Base-by-base conservation (phyloP, 2,113 vertebrate genomes). In the Oncorhynchus tshawytscha region DNA sequence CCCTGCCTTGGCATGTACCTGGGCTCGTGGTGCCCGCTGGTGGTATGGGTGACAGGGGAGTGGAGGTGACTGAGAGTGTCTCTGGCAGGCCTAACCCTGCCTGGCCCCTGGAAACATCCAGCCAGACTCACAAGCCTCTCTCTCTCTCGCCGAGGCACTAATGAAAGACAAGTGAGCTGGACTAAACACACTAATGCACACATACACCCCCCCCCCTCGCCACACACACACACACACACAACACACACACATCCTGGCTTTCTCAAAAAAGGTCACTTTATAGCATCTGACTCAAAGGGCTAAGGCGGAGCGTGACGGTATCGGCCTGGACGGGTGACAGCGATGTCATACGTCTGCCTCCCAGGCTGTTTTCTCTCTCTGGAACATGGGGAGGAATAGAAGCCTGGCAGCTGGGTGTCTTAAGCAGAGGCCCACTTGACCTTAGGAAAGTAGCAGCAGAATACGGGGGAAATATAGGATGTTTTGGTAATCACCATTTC, bases 241-340 rank as follows among this genome's bases (percentile, higher is more conserved):
- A 65, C 78, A 84, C 34, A 80, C 78, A 12, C 74, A 83, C 79
- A 45, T 69, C 62, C 62, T 85, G 72, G 77, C 92, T 93, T 91
- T 87, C 91, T 92, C 90, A 85, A 85, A 90, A 95, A 95, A 96
- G 94, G 94, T 94, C 94, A 95, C 89, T 92, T 94, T 94, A 95
- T 94, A 91, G 88, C 86, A 91, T 93, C 86, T 94, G 92, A 95
- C 93, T 93, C 91, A 92, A 92, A 94, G 93, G 94, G 90, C 94
- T 89, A 78, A 79, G 85, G 86, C 81, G 73, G 82, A 81, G 73
- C 12, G 65, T 88, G 93, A 92, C 81, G 90, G 86, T 91, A 92
- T 91, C 78, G 34, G 82, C 86, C 92, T 84, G 86, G 90, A 91
- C 89, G 79, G 85, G 77, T 91, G 92, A 90, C 90, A 87, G 88